Conservation (phyloP, 2,888 invertebrate genomes). For the Theretra japonica region DNA sequence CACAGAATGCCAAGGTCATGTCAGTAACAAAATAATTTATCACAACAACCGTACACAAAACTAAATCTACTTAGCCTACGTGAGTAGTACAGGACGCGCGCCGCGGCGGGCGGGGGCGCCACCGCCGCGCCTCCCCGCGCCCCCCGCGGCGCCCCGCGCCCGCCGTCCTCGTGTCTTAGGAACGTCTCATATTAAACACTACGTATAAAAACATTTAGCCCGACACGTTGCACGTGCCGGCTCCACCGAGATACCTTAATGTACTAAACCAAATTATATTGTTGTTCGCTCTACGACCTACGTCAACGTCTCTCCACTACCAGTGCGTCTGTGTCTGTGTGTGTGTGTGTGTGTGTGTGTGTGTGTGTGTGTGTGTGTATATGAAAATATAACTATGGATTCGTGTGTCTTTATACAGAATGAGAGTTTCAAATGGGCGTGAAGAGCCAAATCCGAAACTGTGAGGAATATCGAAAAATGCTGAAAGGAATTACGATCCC, state of each 20-base stretch:
- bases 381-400: too few species aligned
- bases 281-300: conserved; percentile 1
- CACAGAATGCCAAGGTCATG: conserved; percentile 65
- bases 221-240: conserved; percentile 1
- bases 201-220: conserved; percentile 8
- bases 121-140: conserved; percentile 8
- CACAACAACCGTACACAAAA: conserved; percentile 70
- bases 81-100: conserved; percentile 22
- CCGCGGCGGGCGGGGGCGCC: background rate
- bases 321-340: background rate
- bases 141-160: background rate
- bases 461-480: too few species aligned
- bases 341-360: background rate
- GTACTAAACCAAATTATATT: conserved; percentile 5
- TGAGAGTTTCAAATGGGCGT: too few species aligned
- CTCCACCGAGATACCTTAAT: conserved; percentile 13
- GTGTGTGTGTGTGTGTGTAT: background rate
- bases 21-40: conserved; percentile 72
- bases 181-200: background rate
- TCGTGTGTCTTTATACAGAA: too few species aligned
- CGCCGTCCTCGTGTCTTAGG: background rate
- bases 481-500: too few species aligned
- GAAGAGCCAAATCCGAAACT: too few species aligned
- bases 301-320: background rate
- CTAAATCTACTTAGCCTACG: conserved; percentile 54